Conservation (phyloP, 2,888 invertebrate species). For the Catotricha subobsoleta region DNA sequence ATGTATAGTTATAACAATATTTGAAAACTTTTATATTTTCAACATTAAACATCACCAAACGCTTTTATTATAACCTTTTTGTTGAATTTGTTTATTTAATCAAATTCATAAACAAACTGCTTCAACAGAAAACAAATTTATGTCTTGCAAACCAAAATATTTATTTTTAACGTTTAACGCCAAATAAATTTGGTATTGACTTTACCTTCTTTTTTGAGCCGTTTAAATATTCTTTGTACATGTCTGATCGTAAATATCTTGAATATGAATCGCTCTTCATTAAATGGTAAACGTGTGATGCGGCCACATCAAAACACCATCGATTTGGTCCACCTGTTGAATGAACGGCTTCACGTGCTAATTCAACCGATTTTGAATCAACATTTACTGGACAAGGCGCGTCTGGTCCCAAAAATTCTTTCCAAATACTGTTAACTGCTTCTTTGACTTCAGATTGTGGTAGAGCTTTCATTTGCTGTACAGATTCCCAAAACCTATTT, state of each 20-base stretch:
- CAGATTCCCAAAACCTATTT: constrained; percentile 83
- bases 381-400: constrained; percentile 96
- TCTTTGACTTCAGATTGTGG: constrained; percentile 69
- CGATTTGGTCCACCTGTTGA: constrained; percentile 54
- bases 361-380: constrained; percentile 78
- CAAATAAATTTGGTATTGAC: constrained; percentile 31
- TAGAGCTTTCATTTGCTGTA: constrained; percentile 76
- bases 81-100: background rate
- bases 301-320: constrained; percentile 94
- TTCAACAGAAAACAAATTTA: too few relatives aligned
- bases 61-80: constrained; percentile 1
- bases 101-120: too few relatives aligned
- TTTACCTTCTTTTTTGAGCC: constrained; percentile 92
- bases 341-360: constrained; percentile 57
- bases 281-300: constrained; percentile 95
- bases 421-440: constrained; percentile 75
- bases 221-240: constrained; percentile 94
- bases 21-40: too few relatives aligned
- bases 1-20: background rate
- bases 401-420: constrained; percentile 82
- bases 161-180: constrained; percentile 27
- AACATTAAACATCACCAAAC: constrained; percentile 3
- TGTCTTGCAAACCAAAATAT: background rate
- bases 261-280: constrained; percentile 99
- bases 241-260: constrained; percentile 89